These are phyloP conservation scores for Apis florea DNA, from an alignment of 1,140 invertebrate species.

Conservation along the genomic window DNA sequence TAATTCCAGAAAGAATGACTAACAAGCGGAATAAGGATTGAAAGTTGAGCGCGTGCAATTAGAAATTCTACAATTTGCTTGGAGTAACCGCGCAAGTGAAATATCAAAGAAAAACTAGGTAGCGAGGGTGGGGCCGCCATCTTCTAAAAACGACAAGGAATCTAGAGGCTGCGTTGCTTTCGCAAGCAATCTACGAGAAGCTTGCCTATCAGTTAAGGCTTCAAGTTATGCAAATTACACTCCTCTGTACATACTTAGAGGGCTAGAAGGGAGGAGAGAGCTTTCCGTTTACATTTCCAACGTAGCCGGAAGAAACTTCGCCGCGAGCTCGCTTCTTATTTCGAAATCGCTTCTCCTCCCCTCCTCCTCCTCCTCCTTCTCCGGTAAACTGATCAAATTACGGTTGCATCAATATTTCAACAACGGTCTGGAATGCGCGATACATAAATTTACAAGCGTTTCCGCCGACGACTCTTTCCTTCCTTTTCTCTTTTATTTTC, in stretches of 20 bases:
- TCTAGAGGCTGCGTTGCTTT: not conserved
- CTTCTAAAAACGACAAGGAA: slow-evolving; percentile 8
- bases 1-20: not conserved
- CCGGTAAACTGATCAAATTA: slow-evolving; percentile 30
- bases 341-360: not conserved
- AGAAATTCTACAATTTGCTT: not conserved
- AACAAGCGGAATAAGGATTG: not conserved
- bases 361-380: no score
- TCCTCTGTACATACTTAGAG: slow-evolving; percentile 42
- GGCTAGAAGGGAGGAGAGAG: not conserved
- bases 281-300: slow-evolving; percentile 31
- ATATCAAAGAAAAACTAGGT: slow-evolving; percentile 10
- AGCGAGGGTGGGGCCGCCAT: not conserved
- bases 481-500: no score
- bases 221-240: slow-evolving; percentile 45
- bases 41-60: not conserved
- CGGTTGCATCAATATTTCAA: slow-evolving; percentile 31
- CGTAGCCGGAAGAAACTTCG: slow-evolving; percentile 31
- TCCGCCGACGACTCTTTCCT: no score
- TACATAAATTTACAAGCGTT: not conserved
- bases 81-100: not conserved
- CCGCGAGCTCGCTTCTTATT: slow-evolving; percentile 6
- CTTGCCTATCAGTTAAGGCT: slow-evolving; percentile 44
- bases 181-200: slow-evolving; percentile 30
- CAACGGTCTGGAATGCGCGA: not conserved